phyloP scores from a whole-genome alignment of 2,797 vertebrate species.

The Antrozous pallidus region DNA sequence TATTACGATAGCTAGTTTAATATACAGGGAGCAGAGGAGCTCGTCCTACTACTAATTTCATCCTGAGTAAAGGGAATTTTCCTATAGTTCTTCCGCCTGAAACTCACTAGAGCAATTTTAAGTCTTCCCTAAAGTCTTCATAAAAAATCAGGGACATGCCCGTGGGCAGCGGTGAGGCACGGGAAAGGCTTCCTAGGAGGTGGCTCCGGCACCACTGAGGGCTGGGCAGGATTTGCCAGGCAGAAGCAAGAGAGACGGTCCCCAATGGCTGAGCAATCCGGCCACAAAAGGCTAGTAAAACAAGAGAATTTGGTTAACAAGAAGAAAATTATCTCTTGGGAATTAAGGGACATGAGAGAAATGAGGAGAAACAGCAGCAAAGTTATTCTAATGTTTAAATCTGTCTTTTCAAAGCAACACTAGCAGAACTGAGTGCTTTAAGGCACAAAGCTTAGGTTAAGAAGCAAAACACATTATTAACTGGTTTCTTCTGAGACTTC shows the following conservation, averaged over 20 bases:
- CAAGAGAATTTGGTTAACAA: neutral
- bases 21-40: neutral
- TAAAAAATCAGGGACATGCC: neutral
- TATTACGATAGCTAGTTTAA: neutral
- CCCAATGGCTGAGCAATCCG: neutral
- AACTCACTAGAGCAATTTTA: neutral
- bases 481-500: neutral
- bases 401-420: neutral
- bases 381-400: neutral
- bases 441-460: neutral
- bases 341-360: neutral
- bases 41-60: neutral
- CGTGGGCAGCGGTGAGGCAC: fast-evolving
- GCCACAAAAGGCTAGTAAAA: neutral
- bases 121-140: neutral
- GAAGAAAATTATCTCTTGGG: neutral
- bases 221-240: neutral
- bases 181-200: neutral
- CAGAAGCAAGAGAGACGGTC: neutral
- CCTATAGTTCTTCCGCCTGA: neutral
- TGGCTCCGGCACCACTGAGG: neutral
- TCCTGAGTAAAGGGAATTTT: neutral
- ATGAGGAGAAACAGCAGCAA: neutral
- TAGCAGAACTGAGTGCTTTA: neutral
- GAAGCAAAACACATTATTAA: neutral